Evolutionary conservation across 2,113 vertebrate genomes (phyloP).

Genomic region (Pelecanus crispus): DNA sequence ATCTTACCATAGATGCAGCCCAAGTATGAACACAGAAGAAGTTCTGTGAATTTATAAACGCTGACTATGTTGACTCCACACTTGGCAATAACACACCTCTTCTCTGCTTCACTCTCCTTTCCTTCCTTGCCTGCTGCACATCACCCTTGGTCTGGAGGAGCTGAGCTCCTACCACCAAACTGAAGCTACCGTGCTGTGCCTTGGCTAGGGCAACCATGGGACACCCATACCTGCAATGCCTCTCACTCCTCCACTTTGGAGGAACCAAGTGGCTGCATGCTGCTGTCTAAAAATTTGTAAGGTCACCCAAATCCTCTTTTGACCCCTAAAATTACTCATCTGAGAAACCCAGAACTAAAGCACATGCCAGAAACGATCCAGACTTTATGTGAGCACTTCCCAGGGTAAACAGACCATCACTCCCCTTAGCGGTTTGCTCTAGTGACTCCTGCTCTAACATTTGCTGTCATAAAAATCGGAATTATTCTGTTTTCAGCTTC

Average conservation of each 20-base stretch:
- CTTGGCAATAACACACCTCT: background rate
- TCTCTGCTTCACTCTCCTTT: background rate
- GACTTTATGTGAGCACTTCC: background rate
- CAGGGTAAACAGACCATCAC: background rate
- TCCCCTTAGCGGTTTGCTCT: background rate
- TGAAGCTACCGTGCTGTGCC: background rate
- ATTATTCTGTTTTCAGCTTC: background rate
- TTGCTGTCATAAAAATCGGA: background rate
- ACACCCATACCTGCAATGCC: background rate
- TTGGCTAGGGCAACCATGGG: background rate
- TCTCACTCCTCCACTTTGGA: background rate
- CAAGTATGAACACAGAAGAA: background rate
- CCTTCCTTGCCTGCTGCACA: background rate
- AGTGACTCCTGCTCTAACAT: background rate
- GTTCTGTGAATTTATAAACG: background rate
- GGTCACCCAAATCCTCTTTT: background rate
- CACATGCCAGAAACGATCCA: background rate
- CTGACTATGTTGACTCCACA: background rate
- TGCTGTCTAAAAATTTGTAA: background rate
- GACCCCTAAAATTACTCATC: background rate
- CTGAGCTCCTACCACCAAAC: background rate
- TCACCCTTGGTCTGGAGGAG: background rate
- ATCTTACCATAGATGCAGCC: background rate
- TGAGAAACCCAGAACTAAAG: background rate
- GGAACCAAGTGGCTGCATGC: background rate